Conservation (phyloP, 2,888 invertebrate species). For the Nematopogon swammerdamellus region DNA sequence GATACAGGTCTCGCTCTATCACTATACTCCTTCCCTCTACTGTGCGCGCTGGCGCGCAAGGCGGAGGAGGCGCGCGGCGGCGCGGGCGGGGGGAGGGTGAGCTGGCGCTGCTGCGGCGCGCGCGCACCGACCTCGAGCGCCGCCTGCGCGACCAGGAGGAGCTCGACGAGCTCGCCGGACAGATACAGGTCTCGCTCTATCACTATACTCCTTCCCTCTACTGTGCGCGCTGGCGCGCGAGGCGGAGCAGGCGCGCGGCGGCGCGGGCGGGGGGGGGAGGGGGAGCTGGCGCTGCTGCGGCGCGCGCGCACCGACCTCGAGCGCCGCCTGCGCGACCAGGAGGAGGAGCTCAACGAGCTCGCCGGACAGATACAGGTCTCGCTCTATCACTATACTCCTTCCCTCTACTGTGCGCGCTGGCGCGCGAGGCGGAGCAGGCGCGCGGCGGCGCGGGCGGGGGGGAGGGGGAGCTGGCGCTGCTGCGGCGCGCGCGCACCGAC, state of each 20-base stretch:
- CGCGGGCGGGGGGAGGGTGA: constrained; percentile 80
- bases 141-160: constrained; percentile 88
- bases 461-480: constrained; percentile 79
- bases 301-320: constrained; percentile 86
- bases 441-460: constrained; percentile 71
- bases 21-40: constrained; percentile 10
- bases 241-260: constrained; percentile 79
- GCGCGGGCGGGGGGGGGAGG: constrained; percentile 76
- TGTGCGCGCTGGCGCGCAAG: constrained; percentile 74
- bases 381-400: not conserved
- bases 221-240: constrained; percentile 75
- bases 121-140: constrained; percentile 83
- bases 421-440: constrained; percentile 82
- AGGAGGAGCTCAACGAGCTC: constrained; percentile 94
- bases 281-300: constrained; percentile 79
- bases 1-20: constrained; percentile 51
- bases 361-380: constrained; percentile 78
- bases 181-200: constrained; percentile 57
- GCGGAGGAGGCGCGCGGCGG: constrained; percentile 80
- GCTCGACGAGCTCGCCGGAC: constrained; percentile 91
- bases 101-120: constrained; percentile 74
- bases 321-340: constrained; percentile 79
- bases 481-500: constrained; percentile 83
- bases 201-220: too few relatives aligned
- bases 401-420: constrained; percentile 64